Evolutionary conservation across 2,113 vertebrate genomes (phyloP), one percentile per base, ranked within the genome.

Genomic region (Phycodurus eques): DNA sequence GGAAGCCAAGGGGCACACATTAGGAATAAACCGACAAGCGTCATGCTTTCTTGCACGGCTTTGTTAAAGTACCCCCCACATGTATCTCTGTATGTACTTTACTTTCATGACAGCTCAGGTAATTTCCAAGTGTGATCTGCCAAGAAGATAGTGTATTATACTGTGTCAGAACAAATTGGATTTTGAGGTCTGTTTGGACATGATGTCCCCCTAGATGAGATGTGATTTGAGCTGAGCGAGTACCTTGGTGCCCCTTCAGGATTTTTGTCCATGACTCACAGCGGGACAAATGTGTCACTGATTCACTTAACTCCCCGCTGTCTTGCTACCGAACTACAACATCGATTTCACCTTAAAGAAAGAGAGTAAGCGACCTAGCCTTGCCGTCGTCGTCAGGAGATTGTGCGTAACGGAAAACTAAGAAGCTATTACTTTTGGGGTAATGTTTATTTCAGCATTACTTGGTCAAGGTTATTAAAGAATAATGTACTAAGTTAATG

Each of bases 111-210:
- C 80, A 84, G 77, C 75, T 70, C 44, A 69, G 67, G 76, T 81
- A 83, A 90, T 85, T 89, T 83, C 70, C 69, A 77, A 80, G 75
- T 83, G 81, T 68, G 71, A 77, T 82, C 85, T 87, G 76, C 54
- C 64, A 71, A 73, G 56, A 73, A 56, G 53, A 10, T 79, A 80
- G 84, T 60, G 72, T 76, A 82, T 86, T 85, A 76, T 80, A 85
- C 72, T 42, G 56, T 83, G 72, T 83, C 83, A 89, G 72, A 78
- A 83, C 71, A 74, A 71, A 81, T 84, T 74, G 74, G 71, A 27
- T 73, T 74, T 79, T 75, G 68, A 42, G 78, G 54, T 74, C 73
- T 76, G 76, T 61, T 57, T 19, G 67, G 73, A 80, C 70, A 75
- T 44, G 73, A 78, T 81, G 67, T 74, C 60, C 70, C 49, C 49